Evolutionary conservation across 2,888 invertebrate species (phyloP).

Genomic region (Augiades crinisus): DNA sequence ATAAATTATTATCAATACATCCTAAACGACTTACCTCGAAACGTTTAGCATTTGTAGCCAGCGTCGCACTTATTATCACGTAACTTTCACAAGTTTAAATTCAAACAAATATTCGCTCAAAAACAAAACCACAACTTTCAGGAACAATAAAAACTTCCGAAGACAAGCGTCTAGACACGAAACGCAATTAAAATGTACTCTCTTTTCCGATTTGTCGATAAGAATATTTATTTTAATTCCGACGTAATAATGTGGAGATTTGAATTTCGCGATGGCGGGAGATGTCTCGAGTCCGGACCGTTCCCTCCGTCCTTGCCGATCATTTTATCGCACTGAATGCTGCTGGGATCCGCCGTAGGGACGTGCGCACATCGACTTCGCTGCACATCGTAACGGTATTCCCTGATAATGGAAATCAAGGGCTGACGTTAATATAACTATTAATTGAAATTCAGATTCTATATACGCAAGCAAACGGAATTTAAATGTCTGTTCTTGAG

Average conservation of each 20-base stretch:
- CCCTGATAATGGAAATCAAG: background rate
- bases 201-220: background rate
- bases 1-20: too few species aligned
- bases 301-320: slow-evolving; percentile 1
- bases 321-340: slow-evolving; percentile 20
- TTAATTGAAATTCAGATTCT: too few species aligned
- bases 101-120: slow-evolving; percentile 5
- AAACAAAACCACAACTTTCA: slow-evolving; percentile 11
- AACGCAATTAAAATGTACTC: background rate
- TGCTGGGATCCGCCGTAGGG: slow-evolving; percentile 10
- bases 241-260: slow-evolving; percentile 1
- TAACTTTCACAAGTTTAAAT: slow-evolving; percentile 8
- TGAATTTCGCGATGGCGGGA: slow-evolving; percentile 8
- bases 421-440: background rate
- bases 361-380: slow-evolving; percentile 7
- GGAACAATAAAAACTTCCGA: too few species aligned
- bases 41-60: background rate
- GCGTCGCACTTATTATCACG: background rate
- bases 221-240: background rate
- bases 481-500: too few species aligned
- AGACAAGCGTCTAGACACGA: background rate
- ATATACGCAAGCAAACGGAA: too few species aligned
- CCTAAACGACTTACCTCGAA: slow-evolving; percentile 8
- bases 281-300: background rate
- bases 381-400: background rate